phyloP scores from a whole-genome alignment of 2,113 vertebrate species.

The Proteles cristata region DNA sequence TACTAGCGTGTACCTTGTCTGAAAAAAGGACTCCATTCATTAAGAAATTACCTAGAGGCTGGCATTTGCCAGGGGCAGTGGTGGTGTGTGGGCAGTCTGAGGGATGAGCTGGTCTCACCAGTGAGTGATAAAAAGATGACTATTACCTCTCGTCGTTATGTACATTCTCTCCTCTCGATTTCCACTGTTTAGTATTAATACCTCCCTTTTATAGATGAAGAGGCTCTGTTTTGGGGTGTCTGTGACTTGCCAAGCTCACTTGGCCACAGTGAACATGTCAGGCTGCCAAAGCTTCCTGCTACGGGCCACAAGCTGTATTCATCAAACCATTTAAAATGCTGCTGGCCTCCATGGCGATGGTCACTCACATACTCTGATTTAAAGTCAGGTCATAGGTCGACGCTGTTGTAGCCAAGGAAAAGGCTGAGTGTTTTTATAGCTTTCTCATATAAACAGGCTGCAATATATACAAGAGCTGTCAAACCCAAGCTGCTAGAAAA shows the following conservation, averaged over 20 bases:
- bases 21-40: background rate
- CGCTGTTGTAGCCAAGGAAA: background rate
- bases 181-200: background rate
- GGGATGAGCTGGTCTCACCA: background rate
- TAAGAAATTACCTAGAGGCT: constrained; percentile 2
- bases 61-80: background rate
- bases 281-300: background rate
- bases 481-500: background rate
- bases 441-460: background rate
- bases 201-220: background rate
- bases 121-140: background rate
- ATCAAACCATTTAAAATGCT: background rate
- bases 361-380: background rate
- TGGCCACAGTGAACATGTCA: background rate
- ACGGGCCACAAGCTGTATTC: background rate
- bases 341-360: fast-evolving
- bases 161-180: background rate
- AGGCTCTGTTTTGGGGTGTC: background rate
- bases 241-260: background rate
- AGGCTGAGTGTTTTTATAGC: background rate
- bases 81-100: background rate
- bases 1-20: background rate
- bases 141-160: background rate
- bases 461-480: no score
- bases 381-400: background rate